Evolutionary conservation across 2,797 vertebrate species (phyloP), one percentile per base, ranked within the genome.

Genomic region (Cossypha caffra): DNA sequence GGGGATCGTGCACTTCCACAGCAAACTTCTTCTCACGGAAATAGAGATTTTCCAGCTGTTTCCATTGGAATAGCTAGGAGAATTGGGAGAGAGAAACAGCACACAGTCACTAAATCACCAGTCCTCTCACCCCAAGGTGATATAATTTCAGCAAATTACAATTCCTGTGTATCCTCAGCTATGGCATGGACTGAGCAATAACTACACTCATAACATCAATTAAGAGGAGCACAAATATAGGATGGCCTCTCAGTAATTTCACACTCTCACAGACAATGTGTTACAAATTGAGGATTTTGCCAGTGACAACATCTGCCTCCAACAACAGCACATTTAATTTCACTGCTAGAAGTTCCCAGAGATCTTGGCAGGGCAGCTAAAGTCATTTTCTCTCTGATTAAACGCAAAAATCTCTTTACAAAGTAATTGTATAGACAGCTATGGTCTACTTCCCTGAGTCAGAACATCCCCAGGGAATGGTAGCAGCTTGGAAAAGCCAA

Each of bases 21-120:
- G 99, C 99, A 98, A 99, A 99, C 67, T 99, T 99, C 98, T 99
- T 99, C 97, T 99, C 99, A 57, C 99, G 99, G 97, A 99, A 99
- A 97, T 99, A 99, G 92, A 99, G 98, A 88, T 99, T 99, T 98
- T 99, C 99, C 94, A 99, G 98, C 97, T 99, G 99, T 88, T 99
- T 99, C 99, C 99, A 99, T 95, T 99, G 99, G 98, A 99, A 99
- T 96, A 99, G 97, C 99, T 99, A 63, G 43, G 71, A 91, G 79
- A 59, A 78, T 66, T 17, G 61, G 31, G 72, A 86, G 66, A 91
- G 38, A 92, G 7, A 83, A 84, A 52, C 26, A 89, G 21, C 91
- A 64, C 5, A 6, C 3, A 7, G 71, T 96, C 75, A 96, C 35
- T 71, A 25, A 45, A 67, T 11, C 55, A 40, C 42, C 26, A 71